phyloP scores from a whole-genome alignment of 2,113 vertebrate genomes.

The Verasper variegatus region DNA sequence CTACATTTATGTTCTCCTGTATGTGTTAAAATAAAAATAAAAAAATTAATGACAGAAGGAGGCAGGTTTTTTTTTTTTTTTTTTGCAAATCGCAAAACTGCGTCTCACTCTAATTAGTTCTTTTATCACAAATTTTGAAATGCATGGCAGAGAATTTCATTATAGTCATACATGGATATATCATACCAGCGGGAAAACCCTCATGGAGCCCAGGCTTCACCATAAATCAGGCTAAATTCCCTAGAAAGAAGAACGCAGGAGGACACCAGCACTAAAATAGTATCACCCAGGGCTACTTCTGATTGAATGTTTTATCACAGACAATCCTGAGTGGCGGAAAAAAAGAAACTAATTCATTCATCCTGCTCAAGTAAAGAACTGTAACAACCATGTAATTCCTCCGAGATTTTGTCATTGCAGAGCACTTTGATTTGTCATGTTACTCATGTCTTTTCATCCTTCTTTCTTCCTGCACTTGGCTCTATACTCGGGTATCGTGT shows the following conservation, averaged over 20 bases:
- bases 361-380: slow-evolving; percentile 78
- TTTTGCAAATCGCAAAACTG: slow-evolving; percentile 57
- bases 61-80: slow-evolving; percentile 38
- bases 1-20: slow-evolving; percentile 38
- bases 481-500: slow-evolving; percentile 66
- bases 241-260: slow-evolving; percentile 74
- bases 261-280: slow-evolving; percentile 79
- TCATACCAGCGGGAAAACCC: slow-evolving; percentile 64
- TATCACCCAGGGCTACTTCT: slow-evolving; percentile 80
- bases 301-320: slow-evolving; percentile 85
- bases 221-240: slow-evolving; percentile 80
- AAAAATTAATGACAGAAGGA: slow-evolving; percentile 29
- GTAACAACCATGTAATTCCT: slow-evolving; percentile 81
- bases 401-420: slow-evolving; percentile 72
- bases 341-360: slow-evolving; percentile 82
- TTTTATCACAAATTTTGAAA: slow-evolving; percentile 69
- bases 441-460: slow-evolving; percentile 77
- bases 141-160: slow-evolving; percentile 54
- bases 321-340: slow-evolving; percentile 77
- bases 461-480: slow-evolving; percentile 56
- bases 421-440: slow-evolving; percentile 80
- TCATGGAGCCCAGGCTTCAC: slow-evolving; percentile 63
- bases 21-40: slow-evolving; percentile 53
- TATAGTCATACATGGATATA: slow-evolving; percentile 54
- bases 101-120: slow-evolving; percentile 61